These are phyloP conservation scores for Seira musarum DNA, from an alignment of 2,888 invertebrate genomes.

Conservation along the genomic window DNA sequence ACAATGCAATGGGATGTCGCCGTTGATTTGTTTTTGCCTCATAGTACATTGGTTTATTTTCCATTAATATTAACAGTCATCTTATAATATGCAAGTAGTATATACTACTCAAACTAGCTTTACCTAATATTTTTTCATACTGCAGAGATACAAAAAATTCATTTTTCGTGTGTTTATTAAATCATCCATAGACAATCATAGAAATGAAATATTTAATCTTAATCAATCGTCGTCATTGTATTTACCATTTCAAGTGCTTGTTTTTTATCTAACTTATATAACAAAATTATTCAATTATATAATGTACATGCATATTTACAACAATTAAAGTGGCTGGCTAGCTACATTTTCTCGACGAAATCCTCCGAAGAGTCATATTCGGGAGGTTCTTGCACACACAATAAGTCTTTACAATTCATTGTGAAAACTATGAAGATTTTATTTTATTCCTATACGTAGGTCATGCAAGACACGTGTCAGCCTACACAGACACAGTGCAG, in stretches of 20 bases:
- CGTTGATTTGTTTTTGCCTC: not conserved
- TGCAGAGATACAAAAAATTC: slow-evolving; percentile 7
- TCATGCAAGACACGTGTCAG: not conserved
- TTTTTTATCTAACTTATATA: not conserved
- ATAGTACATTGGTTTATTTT: slow-evolving; percentile 7
- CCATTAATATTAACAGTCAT: slow-evolving; percentile 7
- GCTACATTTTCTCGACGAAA: not conserved
- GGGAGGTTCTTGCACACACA: not conserved
- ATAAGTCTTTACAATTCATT: slow-evolving; percentile 6
- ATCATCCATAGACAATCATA: not conserved
- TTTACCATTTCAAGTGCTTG: not conserved
- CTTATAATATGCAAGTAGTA: not conserved
- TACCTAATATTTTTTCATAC: not conserved
- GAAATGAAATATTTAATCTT: not conserved
- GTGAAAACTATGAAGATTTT: not conserved
- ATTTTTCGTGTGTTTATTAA: slow-evolving; percentile 6
- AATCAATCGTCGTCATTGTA: not conserved
- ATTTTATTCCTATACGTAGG: not conserved
- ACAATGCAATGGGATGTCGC: not conserved
- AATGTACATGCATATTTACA: not conserved
- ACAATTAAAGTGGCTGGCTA: not conserved
- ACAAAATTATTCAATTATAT: slow-evolving; percentile 2
- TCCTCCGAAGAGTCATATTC: not conserved
- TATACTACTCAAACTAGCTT: not conserved
- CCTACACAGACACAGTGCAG: not conserved